These are phyloP conservation scores for Neocrepidodera transversa DNA, from an alignment of 2,888 invertebrate species.

Conservation along the genomic window DNA sequence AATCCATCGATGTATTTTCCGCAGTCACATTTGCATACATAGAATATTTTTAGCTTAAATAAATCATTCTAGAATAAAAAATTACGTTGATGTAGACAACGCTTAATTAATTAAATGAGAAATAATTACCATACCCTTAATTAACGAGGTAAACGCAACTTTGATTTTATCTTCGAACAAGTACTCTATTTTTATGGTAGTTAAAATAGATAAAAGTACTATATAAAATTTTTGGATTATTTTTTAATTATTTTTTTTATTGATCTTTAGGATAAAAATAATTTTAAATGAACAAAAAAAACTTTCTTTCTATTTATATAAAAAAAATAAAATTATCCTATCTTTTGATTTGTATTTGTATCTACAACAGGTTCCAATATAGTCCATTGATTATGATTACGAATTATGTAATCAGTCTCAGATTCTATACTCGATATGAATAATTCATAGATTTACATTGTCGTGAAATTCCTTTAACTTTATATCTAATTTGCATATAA, in stretches of 20 bases:
- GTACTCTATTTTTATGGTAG: constrained; percentile 16
- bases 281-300: no score
- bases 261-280: no score
- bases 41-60: constrained; percentile 17
- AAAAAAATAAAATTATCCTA: no score
- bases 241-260: no score
- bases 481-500: constrained; percentile 30
- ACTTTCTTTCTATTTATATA: no score
- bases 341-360: background rate
- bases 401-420: constrained; percentile 19
- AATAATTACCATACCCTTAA: constrained; percentile 38
- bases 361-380: constrained; percentile 8
- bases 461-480: constrained; percentile 20
- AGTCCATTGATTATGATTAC: constrained; percentile 15
- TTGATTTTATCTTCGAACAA: constrained; percentile 18
- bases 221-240: no score
- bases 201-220: no score
- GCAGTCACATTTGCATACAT: constrained; percentile 2
- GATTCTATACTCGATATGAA: constrained; percentile 17
- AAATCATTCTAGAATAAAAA: constrained; percentile 33
- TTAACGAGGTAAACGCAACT: constrained; percentile 29
- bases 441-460: constrained; percentile 18
- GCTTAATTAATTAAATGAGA: constrained; percentile 35
- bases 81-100: constrained; percentile 27
- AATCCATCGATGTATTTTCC: background rate